Base-by-base conservation (phyloP, 2,797 vertebrate species). In the Spea hammondii region DNA sequence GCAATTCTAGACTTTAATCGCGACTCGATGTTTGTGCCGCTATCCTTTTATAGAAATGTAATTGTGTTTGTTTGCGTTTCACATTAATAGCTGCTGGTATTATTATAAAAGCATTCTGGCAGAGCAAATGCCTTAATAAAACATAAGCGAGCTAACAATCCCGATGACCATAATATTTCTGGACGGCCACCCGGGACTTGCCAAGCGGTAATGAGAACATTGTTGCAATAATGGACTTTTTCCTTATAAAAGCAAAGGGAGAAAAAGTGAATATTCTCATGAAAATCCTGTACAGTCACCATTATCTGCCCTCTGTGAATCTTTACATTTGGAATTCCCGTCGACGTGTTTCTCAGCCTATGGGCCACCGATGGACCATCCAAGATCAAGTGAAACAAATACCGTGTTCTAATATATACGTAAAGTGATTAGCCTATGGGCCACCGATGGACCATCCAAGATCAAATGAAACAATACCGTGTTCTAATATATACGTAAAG, bases 51-150 rank as follows among this genome's bases (percentile, higher is more conserved):
- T 76, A 54, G 46, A 65, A 45, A 44, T 65, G 45, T 67, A 53
- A 80, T 80, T 80, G 62, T 65, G 47, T 80, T 76, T 71, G 60
- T 71, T 76, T 80, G 60, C 73, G 72, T 80, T 80, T 76, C 55
- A 62, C 47, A 6, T 74, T 76, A 76, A 80, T 76, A 80, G 79
- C 70, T 66, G 64, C 54, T 59, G 62, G 71, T 67, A 67, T 67
- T 17, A 51, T 55, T 14, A 51, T 48, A 70, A 72, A 71, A 50
- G 59, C 62, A 65, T 14, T 80, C 55, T 80, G 50, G 59, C 51
- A 5, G 17, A 67, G 10, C 64, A 75, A 62, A 57, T 50, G 47
- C 53, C 51, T 72, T 55, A 71, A 74, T 59, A 76, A 65, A 71
- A 72, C 59, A 59, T 65, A 50, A 4, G 13, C 12, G 5, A 46